Base-by-base conservation (phyloP, 2,888 invertebrate species). In the Parelbella ahira region DNA sequence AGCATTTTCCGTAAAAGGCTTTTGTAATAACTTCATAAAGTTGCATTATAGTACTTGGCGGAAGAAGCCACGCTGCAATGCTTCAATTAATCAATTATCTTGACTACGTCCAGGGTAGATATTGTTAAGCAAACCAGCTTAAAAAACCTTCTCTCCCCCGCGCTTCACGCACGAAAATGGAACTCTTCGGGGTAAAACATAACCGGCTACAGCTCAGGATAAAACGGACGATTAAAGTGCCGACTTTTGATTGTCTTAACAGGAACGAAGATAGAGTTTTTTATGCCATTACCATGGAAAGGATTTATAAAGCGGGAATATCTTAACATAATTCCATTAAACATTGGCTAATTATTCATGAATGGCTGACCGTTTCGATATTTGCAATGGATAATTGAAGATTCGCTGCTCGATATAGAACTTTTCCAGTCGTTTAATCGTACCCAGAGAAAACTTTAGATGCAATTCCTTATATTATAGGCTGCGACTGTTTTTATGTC, bases 21-120 rank as follows among this genome's bases (percentile, higher is more conserved):
- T 33, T 20, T 7, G 13, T 6, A 39, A 32, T 13, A 33, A 41
- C 27, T 41, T 20, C 13, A 27, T 11, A 51, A 54, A 59, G 54
- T 49, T 54, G 43, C 50, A 44, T 49, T 56, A 32, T 48, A 56
- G 32, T 39, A 19, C 25, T 32, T 32, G 44, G 41, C 21, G 33
- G 37, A 45, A 39, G 48, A 48, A 48, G 44, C 41, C 23, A 49
- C 56, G 57, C 52, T 59, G 59, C 63, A 63, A 58, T 58, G 58
- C 63, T 66, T 67, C 65, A 69, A 72, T 71, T 71, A 71, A 71
- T 72, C 68, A 69, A 69, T 70, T 72, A 70, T 58, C 57, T 53
- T 56, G 64, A 64, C 65, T 56, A 58, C 63, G 60, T 57, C 58
- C 55, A 41, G 20, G 20, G 25, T 33, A 41, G 41, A 34, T 41